Base-by-base conservation (phyloP, 2,888 invertebrate genomes). In the Drosophila lacicola region DNA sequence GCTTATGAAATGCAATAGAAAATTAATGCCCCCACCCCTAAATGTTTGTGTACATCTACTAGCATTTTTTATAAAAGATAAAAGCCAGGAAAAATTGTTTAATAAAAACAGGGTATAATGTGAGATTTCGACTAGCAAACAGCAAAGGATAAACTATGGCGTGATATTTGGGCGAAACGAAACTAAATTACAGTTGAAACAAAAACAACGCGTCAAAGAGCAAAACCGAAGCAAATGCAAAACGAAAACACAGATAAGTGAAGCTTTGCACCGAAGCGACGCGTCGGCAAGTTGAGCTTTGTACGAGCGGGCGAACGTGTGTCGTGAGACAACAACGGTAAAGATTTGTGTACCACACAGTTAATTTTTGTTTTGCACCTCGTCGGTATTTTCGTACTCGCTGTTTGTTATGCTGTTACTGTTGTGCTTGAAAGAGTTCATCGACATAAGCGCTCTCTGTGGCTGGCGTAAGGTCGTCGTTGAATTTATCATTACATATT, bases 351-450 rank as follows among this genome's bases (percentile, higher is more conserved):
- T 66, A 36, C 45, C 21, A 45, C 45, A 45, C 41, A 53, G 17
- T 41, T 70, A 62, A 66, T 77, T 62, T 67, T 56, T 47, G 33
- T 51, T 51, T 61, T 69, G 63, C 67, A 51, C 73, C 73, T 77
- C 51, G 55, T 67, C 56, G 51, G 55, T 60, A 47, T 66, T 60
- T 58, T 67, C 55, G 60, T 61, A 56, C 60, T 57, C 53, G 53
- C 54, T 64, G 42, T 68, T 67, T 64, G 60, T 64, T 75, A 68
- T 74, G 58, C 56, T 64, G 60, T 70, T 64, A 39, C 54, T 63
- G 69, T 53, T 63, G 74, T 80, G 88, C 78, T 82, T 71, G 72
- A 83, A 70, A 68, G 71, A 77, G 87, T 86, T 86, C 90, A 90
- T 73, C 71, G 89, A 88, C 87, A 70, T 69, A 41, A 33, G 46